Base-by-base conservation (phyloP, 2,797 vertebrate genomes). In the Sandelia bainsii region DNA sequence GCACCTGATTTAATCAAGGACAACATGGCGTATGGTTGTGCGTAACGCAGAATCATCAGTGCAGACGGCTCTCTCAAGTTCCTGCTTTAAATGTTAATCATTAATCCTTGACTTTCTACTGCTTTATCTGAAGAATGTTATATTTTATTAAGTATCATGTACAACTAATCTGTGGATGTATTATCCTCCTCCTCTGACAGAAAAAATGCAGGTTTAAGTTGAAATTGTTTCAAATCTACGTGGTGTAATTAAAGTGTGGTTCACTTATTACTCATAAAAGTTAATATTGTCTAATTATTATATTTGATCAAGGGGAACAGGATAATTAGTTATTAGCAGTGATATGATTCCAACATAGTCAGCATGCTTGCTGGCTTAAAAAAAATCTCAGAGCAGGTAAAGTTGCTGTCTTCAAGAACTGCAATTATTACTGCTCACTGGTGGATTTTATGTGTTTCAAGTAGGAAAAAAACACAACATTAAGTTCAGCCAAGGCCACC, bases 281-380 rank as follows among this genome's bases (percentile, higher is more conserved):
- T 6, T 9, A 42, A 44, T 29, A 3, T 16, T 56, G 23, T 46
- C 51, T 37, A 27, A 13, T 8, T 39, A 45, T 60, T 32, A 19
- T 44, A 19, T 72, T 73, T 19, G 25, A 50, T 59, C n/a, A 45
- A 45, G 39, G 10, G 13, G 12, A 0, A 23, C 14, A 0, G 37
- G 29, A 53, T 58, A 62, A 75, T 52, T 22, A 19, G 14, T 51
- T 40, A 49, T 67, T 53, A 63, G 27, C 10, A 25, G 19, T 5
- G n/a, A 69, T 63, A 12, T 37, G 49, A 53, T 60, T 72, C 51
- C 8, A 64, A 13, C 10, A 4, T 76, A n/a, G 14, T 57, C 14
- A 27, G 22, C 42, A 39, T 39, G 20, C 12, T 44, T 1, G 25
- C 60, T 58, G 37, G 3, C 9, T 37, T 32, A 8, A 25, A 56